phyloP scores from a whole-genome alignment of 2,113 vertebrate species.

The Sorex fumeus region DNA sequence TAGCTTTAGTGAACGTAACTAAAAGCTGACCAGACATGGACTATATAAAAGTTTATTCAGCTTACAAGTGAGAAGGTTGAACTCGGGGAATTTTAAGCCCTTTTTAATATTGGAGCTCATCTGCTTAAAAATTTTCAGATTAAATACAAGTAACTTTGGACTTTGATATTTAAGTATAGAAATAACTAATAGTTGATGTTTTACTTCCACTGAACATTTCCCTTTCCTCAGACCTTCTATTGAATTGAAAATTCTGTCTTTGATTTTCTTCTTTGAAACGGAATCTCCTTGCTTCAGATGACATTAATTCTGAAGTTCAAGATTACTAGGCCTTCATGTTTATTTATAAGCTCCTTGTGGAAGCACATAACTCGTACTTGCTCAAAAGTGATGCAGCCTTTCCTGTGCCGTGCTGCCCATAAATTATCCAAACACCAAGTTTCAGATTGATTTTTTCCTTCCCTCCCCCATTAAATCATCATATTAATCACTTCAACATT shows the following conservation, averaged over 20 bases:
- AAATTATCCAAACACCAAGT: slow-evolving; percentile 80
- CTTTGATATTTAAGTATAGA: slow-evolving; percentile 46
- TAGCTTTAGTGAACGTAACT: neutral
- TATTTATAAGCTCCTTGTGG: slow-evolving; percentile 81
- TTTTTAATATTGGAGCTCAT: slow-evolving; percentile 38
- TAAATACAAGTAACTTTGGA: neutral
- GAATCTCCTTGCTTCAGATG: slow-evolving; percentile 59
- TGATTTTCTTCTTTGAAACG: slow-evolving; percentile 68
- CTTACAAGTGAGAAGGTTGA: neutral
- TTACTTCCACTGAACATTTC: slow-evolving; percentile 33
- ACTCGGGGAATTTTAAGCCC: neutral
- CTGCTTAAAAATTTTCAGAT: slow-evolving; percentile 31
- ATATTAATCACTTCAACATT: slow-evolving; percentile 81
- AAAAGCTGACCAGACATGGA: neutral
- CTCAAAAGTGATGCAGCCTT: slow-evolving; percentile 69
- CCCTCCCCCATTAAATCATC: slow-evolving; percentile 75
- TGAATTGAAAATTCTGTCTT: slow-evolving; percentile 24
- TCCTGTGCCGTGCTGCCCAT: slow-evolving; percentile 66
- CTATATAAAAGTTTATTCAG: neutral
- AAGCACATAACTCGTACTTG: slow-evolving; percentile 64
- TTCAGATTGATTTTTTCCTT: slow-evolving; percentile 68
- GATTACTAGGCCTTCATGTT: slow-evolving; percentile 73
- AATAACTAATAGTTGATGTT: slow-evolving; percentile 44
- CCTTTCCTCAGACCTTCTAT: slow-evolving; percentile 1
- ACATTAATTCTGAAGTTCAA: slow-evolving; percentile 79